Conservation (phyloP, 2,888 invertebrate genomes). For the Rotaria socialis region DNA sequence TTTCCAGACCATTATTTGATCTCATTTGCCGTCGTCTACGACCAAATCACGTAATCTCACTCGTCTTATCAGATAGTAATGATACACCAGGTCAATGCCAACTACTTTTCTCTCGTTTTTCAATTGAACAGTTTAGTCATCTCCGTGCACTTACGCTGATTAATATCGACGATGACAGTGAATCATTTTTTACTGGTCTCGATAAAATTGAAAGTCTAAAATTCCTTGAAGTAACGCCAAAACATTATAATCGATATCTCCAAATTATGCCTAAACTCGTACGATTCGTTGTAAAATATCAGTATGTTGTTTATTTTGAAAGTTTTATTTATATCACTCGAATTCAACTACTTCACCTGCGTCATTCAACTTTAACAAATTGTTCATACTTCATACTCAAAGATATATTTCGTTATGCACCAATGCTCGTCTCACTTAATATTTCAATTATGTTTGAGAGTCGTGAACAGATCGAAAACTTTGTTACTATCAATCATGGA, state of each 20-base stretch:
- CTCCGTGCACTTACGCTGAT: neutral
- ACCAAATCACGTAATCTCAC: neutral
- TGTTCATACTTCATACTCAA: neutral
- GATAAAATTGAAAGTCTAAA: neutral
- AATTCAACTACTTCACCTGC: neutral
- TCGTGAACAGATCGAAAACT: neutral
- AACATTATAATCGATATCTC: neutral
- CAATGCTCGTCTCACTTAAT: neutral
- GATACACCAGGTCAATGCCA: neutral
- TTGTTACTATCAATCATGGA: neutral
- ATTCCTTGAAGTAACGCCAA: neutral
- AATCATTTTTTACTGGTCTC: neutral
- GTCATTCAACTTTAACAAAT: neutral
- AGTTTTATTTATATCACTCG: neutral
- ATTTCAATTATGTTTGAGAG: neutral
- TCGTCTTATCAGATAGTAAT: neutral
- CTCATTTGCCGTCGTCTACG: neutral
- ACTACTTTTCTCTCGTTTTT: neutral
- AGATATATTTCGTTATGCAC: neutral
- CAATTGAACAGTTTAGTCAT: neutral
- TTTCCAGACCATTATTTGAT: neutral
- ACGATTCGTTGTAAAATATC: neutral
- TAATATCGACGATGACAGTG: neutral
- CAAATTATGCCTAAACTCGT: neutral
- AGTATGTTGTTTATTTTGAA: neutral